phyloP scores from a whole-genome alignment of 2,888 invertebrate species.

The Dynastes maya region DNA sequence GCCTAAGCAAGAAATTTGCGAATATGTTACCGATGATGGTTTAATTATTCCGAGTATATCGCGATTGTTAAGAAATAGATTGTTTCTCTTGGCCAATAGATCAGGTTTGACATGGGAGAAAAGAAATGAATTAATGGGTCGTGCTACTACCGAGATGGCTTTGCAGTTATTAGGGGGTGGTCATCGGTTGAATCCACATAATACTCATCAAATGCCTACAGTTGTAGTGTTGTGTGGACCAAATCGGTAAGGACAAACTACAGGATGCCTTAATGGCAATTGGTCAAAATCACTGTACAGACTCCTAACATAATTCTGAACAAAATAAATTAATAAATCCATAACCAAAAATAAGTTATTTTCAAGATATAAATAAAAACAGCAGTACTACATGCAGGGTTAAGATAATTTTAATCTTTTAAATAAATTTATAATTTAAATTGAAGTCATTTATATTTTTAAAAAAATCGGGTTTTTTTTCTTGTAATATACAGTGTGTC shows the following conservation, averaged over 20 bases:
- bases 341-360: too few relatives aligned
- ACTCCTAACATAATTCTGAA: too few relatives aligned
- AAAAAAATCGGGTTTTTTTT: too few relatives aligned
- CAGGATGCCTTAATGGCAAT: too few relatives aligned
- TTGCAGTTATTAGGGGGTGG: conserved; percentile 89
- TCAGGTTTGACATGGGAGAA: conserved; percentile 79
- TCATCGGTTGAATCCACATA: conserved; percentile 88
- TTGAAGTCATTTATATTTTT: too few relatives aligned
- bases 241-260: conserved; percentile 70
- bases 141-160: conserved; percentile 86
- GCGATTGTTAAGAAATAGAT: conserved; percentile 76
- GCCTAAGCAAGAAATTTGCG: conserved; percentile 75
- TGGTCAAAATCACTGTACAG: too few relatives aligned
- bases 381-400: too few relatives aligned
- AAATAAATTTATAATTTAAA: too few relatives aligned
- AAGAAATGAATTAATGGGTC: conserved; percentile 84
- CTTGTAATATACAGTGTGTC: too few relatives aligned
- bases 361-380: too few relatives aligned
- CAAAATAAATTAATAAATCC: too few relatives aligned
- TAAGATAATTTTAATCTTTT: too few relatives aligned
- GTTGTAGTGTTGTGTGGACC: conserved; percentile 84
- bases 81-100: conserved; percentile 81
- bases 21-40: conserved; percentile 88
- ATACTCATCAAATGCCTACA: conserved; percentile 90
- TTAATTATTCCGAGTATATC: conserved; percentile 85